Percentiles rank a stretch among this genome's conserved stretches.
Conservation (phyloP, 2,797 vertebrate species). For the Falco novaeseelandiae region DNA sequence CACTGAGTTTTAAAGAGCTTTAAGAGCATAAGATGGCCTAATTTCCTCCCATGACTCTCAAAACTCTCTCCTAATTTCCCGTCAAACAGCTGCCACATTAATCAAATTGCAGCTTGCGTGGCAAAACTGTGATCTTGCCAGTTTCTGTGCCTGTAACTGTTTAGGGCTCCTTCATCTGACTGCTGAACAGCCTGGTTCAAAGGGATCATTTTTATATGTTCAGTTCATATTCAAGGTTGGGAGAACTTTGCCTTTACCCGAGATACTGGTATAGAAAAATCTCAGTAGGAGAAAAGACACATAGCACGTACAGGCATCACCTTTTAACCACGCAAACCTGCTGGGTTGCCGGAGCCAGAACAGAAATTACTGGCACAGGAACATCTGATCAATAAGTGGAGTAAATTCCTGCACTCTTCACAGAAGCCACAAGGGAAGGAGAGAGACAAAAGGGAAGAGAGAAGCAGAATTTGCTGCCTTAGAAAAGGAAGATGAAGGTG, state of each 20-base stretch:
- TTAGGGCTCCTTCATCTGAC: not conserved
- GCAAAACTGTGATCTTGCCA: not conserved
- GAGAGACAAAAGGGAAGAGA: not conserved
- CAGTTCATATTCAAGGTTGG: not conserved
- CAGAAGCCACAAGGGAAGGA: not conserved
- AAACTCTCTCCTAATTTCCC: slow-evolving; percentile 6
- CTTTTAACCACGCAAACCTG: not conserved
- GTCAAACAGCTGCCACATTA: not conserved
- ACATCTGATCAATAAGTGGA: not conserved
- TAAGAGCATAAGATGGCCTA: not conserved
- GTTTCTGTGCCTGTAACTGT: not conserved
- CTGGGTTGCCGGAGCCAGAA: not conserved
- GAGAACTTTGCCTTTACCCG: not conserved
- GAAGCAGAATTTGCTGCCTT: not conserved
- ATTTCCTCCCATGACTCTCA: slow-evolving; percentile 18
- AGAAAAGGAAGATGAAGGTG: not conserved
- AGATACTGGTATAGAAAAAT: not conserved
- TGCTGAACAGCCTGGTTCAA: not conserved
- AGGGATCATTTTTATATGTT: not conserved
- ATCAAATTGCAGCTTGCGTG: not conserved
- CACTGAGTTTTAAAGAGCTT: not conserved
- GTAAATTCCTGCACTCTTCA: not conserved
- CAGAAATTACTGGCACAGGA: not conserved
- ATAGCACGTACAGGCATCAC: not conserved
- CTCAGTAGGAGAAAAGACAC: not conserved